These are phyloP conservation scores for Microtus pennsylvanicus DNA, from an alignment of 2,113 vertebrate genomes.

Conservation along the genomic window DNA sequence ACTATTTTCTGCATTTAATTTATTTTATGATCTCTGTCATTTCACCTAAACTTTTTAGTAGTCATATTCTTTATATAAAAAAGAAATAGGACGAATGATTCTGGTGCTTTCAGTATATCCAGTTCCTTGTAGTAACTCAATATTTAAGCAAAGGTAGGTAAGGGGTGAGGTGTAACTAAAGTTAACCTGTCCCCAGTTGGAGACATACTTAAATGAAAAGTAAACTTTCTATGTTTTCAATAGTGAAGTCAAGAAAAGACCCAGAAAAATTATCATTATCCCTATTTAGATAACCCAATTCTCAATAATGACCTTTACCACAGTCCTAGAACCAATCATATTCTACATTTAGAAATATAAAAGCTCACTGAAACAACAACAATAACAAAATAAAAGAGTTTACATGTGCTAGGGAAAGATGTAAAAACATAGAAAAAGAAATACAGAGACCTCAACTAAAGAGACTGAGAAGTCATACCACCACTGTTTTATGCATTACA, in stretches of 20 bases:
- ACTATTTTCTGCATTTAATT: neutral
- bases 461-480: neutral
- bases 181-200: accelerated
- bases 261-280: neutral
- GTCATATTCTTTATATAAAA: neutral
- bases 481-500: neutral
- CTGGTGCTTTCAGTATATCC: neutral
- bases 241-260: neutral
- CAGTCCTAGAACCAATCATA: no score
- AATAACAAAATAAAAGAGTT: neutral
- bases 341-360: neutral
- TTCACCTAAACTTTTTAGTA: neutral
- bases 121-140: neutral
- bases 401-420: neutral
- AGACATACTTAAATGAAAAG: accelerated
- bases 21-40: neutral
- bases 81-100: neutral
- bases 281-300: neutral
- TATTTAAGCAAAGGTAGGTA: neutral
- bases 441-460: neutral
- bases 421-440: neutral
- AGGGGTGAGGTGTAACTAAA: neutral
- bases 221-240: neutral
- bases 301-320: neutral
- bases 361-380: neutral